A percentile compares a stretch with the other conserved stretches of the same genome.
Evolutionary conservation across 2,888 invertebrate genomes (phyloP).

Genomic region (Halocaridina rubra): DNA sequence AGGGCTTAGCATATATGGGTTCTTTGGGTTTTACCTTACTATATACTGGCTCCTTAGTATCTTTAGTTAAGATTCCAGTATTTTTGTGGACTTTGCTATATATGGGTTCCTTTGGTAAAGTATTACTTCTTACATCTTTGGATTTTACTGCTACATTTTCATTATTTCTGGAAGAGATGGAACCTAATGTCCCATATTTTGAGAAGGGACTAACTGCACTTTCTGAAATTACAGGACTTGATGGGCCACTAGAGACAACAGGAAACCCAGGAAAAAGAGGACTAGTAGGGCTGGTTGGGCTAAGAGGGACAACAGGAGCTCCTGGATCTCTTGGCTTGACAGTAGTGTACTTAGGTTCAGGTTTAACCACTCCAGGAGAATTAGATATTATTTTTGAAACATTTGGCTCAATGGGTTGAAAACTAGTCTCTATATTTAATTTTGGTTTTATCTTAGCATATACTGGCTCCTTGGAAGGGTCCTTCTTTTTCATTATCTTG

Average conservation of each 20-base stretch:
- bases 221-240: background rate
- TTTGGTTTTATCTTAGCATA: conserved; percentile 60
- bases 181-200: background rate
- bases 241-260: background rate
- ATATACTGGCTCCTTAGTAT: conserved; percentile 29
- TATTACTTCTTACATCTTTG: conserved; percentile 32
- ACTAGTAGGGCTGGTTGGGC: conserved; percentile 6
- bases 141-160: conserved; percentile 9
- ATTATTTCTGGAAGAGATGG: background rate
- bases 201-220: background rate
- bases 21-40: conserved; percentile 30
- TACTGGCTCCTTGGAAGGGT: conserved; percentile 55
- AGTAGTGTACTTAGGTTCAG: conserved; percentile 57
- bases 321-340: conserved; percentile 42
- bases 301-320: conserved; percentile 12
- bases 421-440: conserved; percentile 54
- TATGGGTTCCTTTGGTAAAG: conserved; percentile 41
- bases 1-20: conserved; percentile 55
- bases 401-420: conserved; percentile 59
- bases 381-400: background rate
- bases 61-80: conserved; percentile 30
- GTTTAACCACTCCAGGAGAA: conserved; percentile 50
- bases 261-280: background rate
- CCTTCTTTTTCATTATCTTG: conserved; percentile 52
- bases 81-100: conserved; percentile 43